These are phyloP conservation scores for Bos taurus DNA, from an alignment of 2,113 vertebrate species.

Conservation along the genomic window DNA sequence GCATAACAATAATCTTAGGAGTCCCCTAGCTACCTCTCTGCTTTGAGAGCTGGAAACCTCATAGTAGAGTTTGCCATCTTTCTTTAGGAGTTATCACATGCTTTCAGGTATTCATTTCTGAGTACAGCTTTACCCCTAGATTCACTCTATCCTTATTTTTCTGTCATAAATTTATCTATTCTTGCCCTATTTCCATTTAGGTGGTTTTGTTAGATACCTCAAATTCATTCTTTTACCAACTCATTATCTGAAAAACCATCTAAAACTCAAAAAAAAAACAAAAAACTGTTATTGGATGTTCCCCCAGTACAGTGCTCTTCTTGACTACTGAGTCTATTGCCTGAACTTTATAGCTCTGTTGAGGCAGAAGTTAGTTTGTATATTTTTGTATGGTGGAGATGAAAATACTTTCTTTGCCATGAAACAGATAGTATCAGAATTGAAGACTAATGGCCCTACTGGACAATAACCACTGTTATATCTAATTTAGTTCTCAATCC, in stretches of 20 bases:
- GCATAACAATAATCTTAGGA: background rate
- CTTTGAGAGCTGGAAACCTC: background rate
- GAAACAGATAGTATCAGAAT: slow-evolving; percentile 1
- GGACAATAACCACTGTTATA: background rate
- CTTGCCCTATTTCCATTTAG: background rate
- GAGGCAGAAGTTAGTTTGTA: background rate
- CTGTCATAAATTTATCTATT: background rate
- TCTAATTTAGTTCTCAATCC: background rate
- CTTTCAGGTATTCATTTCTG: background rate
- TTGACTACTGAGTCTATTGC: background rate
- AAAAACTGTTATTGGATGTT: background rate
- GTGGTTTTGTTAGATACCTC: background rate
- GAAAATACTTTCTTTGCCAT: background rate
- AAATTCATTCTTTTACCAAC: background rate
- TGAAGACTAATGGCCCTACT: background rate
- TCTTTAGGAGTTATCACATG: background rate
- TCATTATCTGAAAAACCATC: background rate
- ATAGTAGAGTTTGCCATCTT: background rate
- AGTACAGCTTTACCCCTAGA: background rate
- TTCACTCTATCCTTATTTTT: background rate
- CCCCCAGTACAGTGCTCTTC: background rate
- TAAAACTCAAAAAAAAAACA: background rate
- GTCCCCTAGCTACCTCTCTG: background rate
- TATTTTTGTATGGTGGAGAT: background rate
- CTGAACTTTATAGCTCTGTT: background rate